phyloP scores from a whole-genome alignment of 1,140 invertebrate species.

The Magallana angulata region DNA sequence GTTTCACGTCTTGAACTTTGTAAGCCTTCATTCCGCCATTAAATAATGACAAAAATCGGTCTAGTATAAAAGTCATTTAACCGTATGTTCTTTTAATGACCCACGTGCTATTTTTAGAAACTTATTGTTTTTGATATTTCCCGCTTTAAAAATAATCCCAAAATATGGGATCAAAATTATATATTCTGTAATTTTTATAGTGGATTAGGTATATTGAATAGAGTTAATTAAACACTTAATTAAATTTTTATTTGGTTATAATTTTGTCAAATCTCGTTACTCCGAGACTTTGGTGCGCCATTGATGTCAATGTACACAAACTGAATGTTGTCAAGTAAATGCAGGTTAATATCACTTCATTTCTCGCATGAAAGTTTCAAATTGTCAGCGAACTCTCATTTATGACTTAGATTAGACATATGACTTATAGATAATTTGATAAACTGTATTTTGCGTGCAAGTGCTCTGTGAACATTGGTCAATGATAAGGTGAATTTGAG shows the following conservation, averaged over 20 bases:
- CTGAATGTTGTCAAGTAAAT: conserved; percentile 60
- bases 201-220: too few relatives aligned
- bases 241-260: too few relatives aligned
- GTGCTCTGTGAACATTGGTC: too few relatives aligned
- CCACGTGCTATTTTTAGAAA: conserved; percentile 22
- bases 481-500: too few relatives aligned
- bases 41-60: conserved; percentile 67
- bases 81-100: not conserved
- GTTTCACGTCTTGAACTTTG: conserved; percentile 70
- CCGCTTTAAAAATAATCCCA: not conserved
- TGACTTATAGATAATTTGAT: too few relatives aligned
- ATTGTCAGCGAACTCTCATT: too few relatives aligned
- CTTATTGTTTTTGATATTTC: not conserved
- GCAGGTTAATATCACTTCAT: not conserved
- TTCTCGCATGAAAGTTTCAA: too few relatives aligned
- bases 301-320: conserved; percentile 61
- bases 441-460: too few relatives aligned
- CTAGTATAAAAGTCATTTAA: conserved; percentile 56
- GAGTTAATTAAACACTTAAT: too few relatives aligned
- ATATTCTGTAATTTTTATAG: not conserved
- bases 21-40: conserved; percentile 72
- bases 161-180: not conserved
- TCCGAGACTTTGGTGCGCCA: conserved; percentile 41
- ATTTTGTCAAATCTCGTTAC: not conserved
- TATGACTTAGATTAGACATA: too few relatives aligned